phyloP scores from a whole-genome alignment of 2,888 invertebrate genomes.

The Caenorhabditis imperialis region DNA sequence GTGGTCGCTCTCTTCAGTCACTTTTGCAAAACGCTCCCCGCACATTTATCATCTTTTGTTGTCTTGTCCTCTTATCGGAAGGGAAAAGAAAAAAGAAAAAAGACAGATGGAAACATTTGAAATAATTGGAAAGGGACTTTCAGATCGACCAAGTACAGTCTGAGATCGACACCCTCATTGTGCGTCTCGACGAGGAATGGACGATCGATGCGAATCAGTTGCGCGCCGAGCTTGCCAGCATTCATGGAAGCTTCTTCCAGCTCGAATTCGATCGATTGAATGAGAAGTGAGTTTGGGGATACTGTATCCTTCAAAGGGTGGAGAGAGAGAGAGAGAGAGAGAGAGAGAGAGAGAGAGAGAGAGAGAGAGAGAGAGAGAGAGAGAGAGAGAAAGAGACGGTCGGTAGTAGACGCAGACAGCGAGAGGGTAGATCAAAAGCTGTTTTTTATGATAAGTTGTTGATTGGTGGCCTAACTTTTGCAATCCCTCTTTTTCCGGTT shows the following conservation, averaged over 20 bases:
- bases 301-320: too few species aligned
- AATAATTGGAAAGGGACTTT: slow-evolving; percentile 4
- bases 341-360: too few species aligned
- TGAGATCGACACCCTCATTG: slow-evolving; percentile 61
- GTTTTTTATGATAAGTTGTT: too few species aligned
- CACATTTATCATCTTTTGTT: slow-evolving; percentile 23
- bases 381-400: too few species aligned
- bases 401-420: too few species aligned
- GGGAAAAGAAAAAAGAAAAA: not conserved
- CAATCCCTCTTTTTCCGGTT: too few species aligned
- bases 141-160: slow-evolving; percentile 65
- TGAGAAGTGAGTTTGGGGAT: slow-evolving; percentile 66
- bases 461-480: too few species aligned
- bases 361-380: too few species aligned
- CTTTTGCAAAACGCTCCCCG: slow-evolving; percentile 21
- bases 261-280: slow-evolving; percentile 72
- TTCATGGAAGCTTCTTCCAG: slow-evolving; percentile 75
- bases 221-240: slow-evolving; percentile 66
- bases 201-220: slow-evolving; percentile 64
- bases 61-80: not conserved
- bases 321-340: too few species aligned
- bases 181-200: slow-evolving; percentile 69
- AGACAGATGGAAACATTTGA: not conserved
- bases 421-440: too few species aligned
- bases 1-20: slow-evolving; percentile 7